phyloP scores from a whole-genome alignment of 2,113 vertebrate genomes.

The Pavo muticus region DNA sequence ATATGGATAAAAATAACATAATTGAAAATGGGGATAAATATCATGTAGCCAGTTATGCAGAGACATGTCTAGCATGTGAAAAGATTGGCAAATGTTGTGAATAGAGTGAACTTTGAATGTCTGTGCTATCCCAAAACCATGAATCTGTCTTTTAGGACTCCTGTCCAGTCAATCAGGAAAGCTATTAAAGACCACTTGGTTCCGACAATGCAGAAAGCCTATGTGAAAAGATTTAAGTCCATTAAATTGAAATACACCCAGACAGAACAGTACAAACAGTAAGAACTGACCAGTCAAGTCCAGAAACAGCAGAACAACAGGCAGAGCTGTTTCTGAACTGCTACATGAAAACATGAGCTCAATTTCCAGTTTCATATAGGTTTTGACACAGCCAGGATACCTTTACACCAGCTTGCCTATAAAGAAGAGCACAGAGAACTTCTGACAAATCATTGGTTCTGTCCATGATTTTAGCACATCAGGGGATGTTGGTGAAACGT shows the following conservation, averaged over 20 bases:
- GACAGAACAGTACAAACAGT: neutral
- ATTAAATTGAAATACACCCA: neutral
- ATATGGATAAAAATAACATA: neutral
- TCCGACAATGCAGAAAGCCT: neutral
- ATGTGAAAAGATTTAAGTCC: neutral
- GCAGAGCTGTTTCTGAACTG: neutral
- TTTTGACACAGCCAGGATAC: neutral
- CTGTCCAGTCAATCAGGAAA: neutral
- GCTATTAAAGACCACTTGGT: neutral
- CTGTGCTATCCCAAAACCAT: neutral
- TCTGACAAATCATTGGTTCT: neutral
- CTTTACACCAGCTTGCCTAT: accelerated
- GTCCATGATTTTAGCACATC: neutral
- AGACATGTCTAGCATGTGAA: neutral
- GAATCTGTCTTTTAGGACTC: neutral
- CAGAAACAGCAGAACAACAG: neutral
- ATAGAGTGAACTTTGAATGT: neutral
- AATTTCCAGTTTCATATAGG: neutral
- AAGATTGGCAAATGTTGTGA: neutral
- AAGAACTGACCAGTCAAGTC: neutral
- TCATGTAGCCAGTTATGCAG: neutral
- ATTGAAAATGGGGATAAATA: neutral
- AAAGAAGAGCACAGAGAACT: neutral
- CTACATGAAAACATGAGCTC: neutral
- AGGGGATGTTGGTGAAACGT: neutral